Evolutionary conservation across 92 coral and sea anemone species (phyloP).

Genomic region (Porites lobata): DNA sequence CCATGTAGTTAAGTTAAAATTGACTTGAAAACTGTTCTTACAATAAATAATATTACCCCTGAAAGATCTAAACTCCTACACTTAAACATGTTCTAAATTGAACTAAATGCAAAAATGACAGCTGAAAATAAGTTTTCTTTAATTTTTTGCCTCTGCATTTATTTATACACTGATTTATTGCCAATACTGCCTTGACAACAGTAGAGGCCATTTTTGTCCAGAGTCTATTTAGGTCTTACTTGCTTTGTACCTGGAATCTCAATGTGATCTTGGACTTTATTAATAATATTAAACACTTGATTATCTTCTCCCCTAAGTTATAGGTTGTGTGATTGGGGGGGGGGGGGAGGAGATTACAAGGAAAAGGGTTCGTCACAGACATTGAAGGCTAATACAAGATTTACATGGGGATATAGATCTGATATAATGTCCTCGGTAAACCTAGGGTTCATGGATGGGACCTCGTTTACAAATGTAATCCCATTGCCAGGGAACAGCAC

Average conservation of each 20-base stretch:
- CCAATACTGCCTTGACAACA: not conserved
- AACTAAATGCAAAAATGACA: constrained; percentile 6
- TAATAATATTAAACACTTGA: too few relatives aligned
- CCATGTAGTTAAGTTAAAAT: too few relatives aligned
- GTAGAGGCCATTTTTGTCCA: not conserved
- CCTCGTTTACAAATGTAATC: constrained; percentile 10
- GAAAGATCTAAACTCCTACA: too few relatives aligned
- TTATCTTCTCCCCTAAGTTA: too few relatives aligned
- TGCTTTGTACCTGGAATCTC: not conserved
- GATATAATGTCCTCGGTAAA: not conserved
- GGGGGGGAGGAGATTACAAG: not conserved
- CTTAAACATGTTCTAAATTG: constrained; percentile 27
- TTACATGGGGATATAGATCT: not conserved
- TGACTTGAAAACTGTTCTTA: too few relatives aligned
- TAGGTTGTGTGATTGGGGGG: not conserved
- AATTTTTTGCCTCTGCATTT: not conserved
- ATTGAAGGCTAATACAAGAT: not conserved
- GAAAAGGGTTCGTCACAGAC: not conserved
- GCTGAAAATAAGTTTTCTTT: not conserved
- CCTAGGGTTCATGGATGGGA: constrained; percentile 22
- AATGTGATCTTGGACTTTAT: too few relatives aligned
- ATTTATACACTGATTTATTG: not conserved
- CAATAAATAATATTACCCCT: too few relatives aligned
- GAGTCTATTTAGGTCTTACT: constrained; percentile 11
- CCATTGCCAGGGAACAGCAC: constrained; percentile 5